These are phyloP conservation scores for Hypothenemus hampei DNA, from an alignment of 1,140 invertebrate genomes.

Conservation along the genomic window DNA sequence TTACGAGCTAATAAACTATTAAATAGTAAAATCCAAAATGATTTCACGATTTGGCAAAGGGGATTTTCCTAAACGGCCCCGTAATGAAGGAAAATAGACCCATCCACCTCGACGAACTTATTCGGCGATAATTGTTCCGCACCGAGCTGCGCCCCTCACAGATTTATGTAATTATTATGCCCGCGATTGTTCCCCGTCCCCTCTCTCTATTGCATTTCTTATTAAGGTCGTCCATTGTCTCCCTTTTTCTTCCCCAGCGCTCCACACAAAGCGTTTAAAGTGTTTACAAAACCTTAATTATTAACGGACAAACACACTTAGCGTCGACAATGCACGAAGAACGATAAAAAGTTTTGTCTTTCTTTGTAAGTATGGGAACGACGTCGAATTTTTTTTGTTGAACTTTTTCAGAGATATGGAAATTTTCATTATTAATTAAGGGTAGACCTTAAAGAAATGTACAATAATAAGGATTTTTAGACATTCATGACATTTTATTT, in stretches of 20 bases:
- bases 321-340: slow-evolving; percentile 28
- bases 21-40: background rate
- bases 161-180: slow-evolving; percentile 5
- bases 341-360: no score
- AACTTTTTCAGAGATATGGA: no score
- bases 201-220: slow-evolving; percentile 11
- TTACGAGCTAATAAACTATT: background rate
- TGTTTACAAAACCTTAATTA: slow-evolving; percentile 43
- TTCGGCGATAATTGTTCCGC: slow-evolving; percentile 11
- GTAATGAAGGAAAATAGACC: background rate
- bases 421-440: no score
- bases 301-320: slow-evolving; percentile 41
- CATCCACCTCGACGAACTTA: slow-evolving; percentile 1
- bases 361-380: no score
- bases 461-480: no score
- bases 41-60: background rate
- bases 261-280: slow-evolving; percentile 35
- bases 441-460: no score
- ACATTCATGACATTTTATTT: no score
- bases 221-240: slow-evolving; percentile 18
- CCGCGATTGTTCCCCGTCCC: slow-evolving; percentile 7
- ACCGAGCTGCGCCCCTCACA: background rate
- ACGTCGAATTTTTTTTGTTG: no score
- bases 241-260: slow-evolving; percentile 13
- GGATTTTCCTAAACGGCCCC: background rate